A percentile compares a stretch with the other conserved stretches of the same genome.
phyloP scores from a whole-genome alignment of 1,140 invertebrate genomes.

The Cataglyphis hispanica region DNA sequence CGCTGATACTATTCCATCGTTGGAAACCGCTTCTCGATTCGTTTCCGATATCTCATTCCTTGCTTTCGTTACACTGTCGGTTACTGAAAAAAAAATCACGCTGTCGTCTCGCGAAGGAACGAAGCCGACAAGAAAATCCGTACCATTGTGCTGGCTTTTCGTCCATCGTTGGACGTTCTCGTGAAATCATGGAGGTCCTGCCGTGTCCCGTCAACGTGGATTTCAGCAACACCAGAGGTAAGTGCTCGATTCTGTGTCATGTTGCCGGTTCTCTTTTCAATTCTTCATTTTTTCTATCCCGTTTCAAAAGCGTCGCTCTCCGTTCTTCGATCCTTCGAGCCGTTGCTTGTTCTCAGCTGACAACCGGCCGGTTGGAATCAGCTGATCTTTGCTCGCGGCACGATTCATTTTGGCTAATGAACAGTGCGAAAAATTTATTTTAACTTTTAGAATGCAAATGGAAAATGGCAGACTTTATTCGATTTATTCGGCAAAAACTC shows the following conservation, averaged over 20 bases:
- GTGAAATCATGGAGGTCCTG: constrained; percentile 81
- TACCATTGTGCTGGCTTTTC: background rate
- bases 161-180: constrained; percentile 15
- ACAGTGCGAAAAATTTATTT: background rate
- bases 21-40: background rate
- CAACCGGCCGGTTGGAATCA: constrained; percentile 56
- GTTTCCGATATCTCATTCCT: background rate
- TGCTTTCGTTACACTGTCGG: background rate
- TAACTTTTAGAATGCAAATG: background rate
- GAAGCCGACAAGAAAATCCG: constrained; percentile 1
- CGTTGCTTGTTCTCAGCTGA: constrained; percentile 61
- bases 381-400: constrained; percentile 49
- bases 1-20: background rate
- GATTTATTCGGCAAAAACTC: constrained; percentile 10
- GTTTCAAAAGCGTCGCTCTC: constrained; percentile 3
- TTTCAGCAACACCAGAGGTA: constrained; percentile 84
- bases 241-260: background rate
- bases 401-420: background rate
- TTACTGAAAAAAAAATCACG: background rate
- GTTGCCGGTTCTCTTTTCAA: background rate
- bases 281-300: background rate
- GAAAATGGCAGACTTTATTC: background rate
- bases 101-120: constrained; percentile 10
- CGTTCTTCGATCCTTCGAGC: background rate
- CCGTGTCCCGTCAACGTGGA: constrained; percentile 84